Evolutionary conservation across 2,888 invertebrate genomes (phyloP), one percentile per base, ranked within the genome.

Genomic region (Osmoderma eremita): DNA sequence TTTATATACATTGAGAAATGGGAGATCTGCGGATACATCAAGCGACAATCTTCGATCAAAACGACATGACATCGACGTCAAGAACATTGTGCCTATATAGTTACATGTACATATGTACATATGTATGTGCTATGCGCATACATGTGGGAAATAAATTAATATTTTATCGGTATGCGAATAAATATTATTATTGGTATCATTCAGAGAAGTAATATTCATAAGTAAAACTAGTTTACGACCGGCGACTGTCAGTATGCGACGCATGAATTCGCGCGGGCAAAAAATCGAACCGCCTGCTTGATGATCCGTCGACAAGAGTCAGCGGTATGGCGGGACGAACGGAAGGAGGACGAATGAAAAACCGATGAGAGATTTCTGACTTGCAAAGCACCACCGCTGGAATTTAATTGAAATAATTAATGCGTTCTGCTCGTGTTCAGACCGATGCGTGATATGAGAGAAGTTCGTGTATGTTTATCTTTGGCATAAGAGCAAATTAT

Each of bases 161-260:
- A 70, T 66, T 63, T 67, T 66, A 70, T 68, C 61, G 70, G 70
- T 64, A 70, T 68, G 70, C 62, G 68, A 68, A 65, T 69, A 65
- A 68, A 68, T 65, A 61, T 65, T 50, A 67, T 68, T 68, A 70
- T 70, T 70, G 70, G 68, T 48, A 63, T 56, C 68, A 70, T 70
- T 70, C 70, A 65, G 45, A 66, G 70, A 70, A 70, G 70, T 67
- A 66, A 70, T 70, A 70, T 70, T 70, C 70, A 70, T 70, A 70
- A 65, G 68, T 64, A 68, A 61, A 68, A 68, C 68, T 65, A 53
- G 68, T 68, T 63, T 51, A 53, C 62, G 62, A 63, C 65, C 51
- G 68, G 61, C 68, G 65, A 63, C 64, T 68, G 68, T 68, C 68
- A 68, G 65, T 62, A 22, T 49, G 58, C 54, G 56, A 22, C 45